phyloP scores from a whole-genome alignment of 2,888 invertebrate genomes.

The Leptinotarsa juncta region DNA sequence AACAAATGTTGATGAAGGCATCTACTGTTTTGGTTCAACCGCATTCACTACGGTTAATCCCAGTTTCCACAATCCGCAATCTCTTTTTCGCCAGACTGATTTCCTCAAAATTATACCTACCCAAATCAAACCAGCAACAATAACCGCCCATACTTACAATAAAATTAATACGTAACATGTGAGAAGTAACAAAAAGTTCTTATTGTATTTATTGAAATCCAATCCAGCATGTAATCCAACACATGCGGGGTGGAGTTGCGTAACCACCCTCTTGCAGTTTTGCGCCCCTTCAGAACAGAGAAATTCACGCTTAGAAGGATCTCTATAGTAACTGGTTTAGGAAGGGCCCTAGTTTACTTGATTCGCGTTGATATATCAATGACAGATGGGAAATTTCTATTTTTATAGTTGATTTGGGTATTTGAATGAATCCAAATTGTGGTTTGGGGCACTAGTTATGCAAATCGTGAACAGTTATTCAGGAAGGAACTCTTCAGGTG shows the following conservation, averaged over 20 bases:
- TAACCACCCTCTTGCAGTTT: constrained; percentile 58
- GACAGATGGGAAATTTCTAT: constrained; percentile 62
- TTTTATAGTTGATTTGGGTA: constrained; percentile 41
- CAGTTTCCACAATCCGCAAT: not conserved
- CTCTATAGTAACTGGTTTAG: constrained; percentile 66
- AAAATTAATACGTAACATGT: constrained; percentile 47
- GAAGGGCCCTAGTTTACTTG: constrained; percentile 62
- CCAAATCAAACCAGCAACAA: constrained; percentile 25
- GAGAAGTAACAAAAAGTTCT: constrained; percentile 54
- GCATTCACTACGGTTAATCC: not conserved
- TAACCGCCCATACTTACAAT: constrained; percentile 39
- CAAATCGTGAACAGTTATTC: not conserved
- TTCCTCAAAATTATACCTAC: constrained; percentile 14
- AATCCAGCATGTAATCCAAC: constrained; percentile 63
- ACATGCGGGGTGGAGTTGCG: constrained; percentile 61
- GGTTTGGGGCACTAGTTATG: constrained; percentile 20
- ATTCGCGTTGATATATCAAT: constrained; percentile 62
- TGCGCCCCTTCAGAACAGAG: constrained; percentile 51
- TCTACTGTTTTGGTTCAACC: not conserved
- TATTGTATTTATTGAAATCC: constrained; percentile 54
- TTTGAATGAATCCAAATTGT: constrained; percentile 28
- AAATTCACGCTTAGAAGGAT: constrained; percentile 63
- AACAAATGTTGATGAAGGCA: not conserved
- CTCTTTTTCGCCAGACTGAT: constrained; percentile 16
- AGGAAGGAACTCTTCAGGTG: too few relatives aligned